Base-by-base conservation (phyloP, 2,113 vertebrate species). In the Gopherus flavomarginatus region DNA sequence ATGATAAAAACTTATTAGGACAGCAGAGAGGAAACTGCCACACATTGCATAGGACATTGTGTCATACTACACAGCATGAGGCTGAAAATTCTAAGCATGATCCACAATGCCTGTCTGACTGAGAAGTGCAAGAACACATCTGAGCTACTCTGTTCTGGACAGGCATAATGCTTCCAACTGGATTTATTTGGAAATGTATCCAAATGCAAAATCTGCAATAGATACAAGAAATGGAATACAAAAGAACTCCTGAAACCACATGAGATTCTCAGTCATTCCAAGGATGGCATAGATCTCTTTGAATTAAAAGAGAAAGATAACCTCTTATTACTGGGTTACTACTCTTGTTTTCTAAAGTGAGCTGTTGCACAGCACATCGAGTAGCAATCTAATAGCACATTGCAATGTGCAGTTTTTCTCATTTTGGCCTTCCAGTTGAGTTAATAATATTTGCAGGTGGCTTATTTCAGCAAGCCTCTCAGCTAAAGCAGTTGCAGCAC, bases 391-490 rank as follows among this genome's bases (percentile, higher is more conserved):
- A n/a, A 84, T 92, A 92, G 27, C 4, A 0, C 84, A 31, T 35
- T 1, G 1, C 84, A 82, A 89, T 92, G 85, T 82, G 12, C 85
- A 81, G 5, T 78, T 94, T 65, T 65, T 2, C 38, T 91, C 75
- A 92, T 49, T 1, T 3, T 87, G 57, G 27, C n/a, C 6, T 84
- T 95, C 5, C 79, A 49, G 89, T 80, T 42, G 21, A 90, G 87
- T 87, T 92, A 87, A 42, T 85, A 81, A n/a, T 44, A 57, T 92
- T 91, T 91, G 83, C 86, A 88, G 89, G 27, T 77, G 21, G 26
- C 42, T 96, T 78, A 16, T 90, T 95, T 88, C 62, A 62, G 42
- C 56, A 59, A 6, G 80, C 22, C 10, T 89, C 91, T 78, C 59
- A 9, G 11, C 86, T 92, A 49, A 92, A 82, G 62, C 47, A 56